Base-by-base conservation (phyloP, 2,888 invertebrate genomes). In the Zele albiditarsus region DNA sequence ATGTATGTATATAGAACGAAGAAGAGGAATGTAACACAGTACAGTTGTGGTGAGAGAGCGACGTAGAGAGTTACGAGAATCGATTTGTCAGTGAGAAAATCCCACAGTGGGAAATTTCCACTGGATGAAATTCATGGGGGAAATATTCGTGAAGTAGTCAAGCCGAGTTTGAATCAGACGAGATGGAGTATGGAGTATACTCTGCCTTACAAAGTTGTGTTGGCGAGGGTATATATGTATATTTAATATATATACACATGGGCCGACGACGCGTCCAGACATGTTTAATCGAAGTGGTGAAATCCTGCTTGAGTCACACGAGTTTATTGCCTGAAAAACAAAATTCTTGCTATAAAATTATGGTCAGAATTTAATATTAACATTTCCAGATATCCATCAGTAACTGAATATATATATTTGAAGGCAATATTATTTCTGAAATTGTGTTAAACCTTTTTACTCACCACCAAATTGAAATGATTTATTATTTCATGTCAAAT, bases 101-200 rank as follows among this genome's bases (percentile, higher is more conserved):
- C 49, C 27, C 68, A 49, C 25, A 16, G n/a, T 68, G 49, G 16
- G 25, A 57, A 72, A 72, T 72, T 38, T 72, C 53, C 5, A 57
- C 27, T 53, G 65, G 65, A 66, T 66, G 53, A 65, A 72, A 72
- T 66, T 72, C 72, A 72, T 72, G 57, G 53, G 53, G 53, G 66
- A 72, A 72, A 72, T 72, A 72, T 72, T 72, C 72, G 33, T 33
- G 63, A 46, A 71, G 63, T 71, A 62, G 62, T 63, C 63, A 31
- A 71, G 49, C 63, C 63, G 28, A 49, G 63, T 42, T 62, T 63
- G 46, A 31, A 71, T 49, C 71, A 31, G n/a, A 63, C 66, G 10
- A 63, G 23, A 33, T 20, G 12, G 31, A 12, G 38, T 38, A 38
- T 38, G 38, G 31, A 12, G 33, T 16, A 66, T 38, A 23, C 66